Evolutionary conservation across 2,113 vertebrate species (phyloP).

Genomic region (Toxotes chatareus): DNA sequence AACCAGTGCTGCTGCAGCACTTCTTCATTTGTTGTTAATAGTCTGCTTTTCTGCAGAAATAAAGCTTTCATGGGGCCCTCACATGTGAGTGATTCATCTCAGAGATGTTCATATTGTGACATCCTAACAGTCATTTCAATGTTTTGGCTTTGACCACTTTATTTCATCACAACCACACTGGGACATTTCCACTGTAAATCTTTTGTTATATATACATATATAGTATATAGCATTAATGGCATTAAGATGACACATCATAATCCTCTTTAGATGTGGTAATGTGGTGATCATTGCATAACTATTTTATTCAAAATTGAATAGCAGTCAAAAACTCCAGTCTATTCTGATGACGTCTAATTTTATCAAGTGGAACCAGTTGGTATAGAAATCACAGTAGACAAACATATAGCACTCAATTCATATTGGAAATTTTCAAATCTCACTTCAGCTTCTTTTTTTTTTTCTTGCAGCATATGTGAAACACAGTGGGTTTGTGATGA

Average conservation of each 20-base stretch:
- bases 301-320: too few relatives aligned
- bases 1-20: neutral
- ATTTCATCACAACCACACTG: neutral
- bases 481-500: neutral
- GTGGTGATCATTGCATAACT: neutral
- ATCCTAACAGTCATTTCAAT: neutral
- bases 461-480: neutral
- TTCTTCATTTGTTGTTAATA: slow-evolving; percentile 12
- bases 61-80: neutral
- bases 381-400: neutral
- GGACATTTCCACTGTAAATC: neutral
- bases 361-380: too few relatives aligned
- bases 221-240: neutral
- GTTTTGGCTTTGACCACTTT: neutral
- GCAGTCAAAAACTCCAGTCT: neutral
- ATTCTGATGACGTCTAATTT: neutral
- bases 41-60: neutral
- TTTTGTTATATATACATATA: too few relatives aligned
- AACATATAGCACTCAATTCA: too few relatives aligned
- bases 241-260: neutral
- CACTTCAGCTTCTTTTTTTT: neutral
- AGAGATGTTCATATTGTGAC: slow-evolving; percentile 7
- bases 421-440: neutral
- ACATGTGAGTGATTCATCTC: neutral
- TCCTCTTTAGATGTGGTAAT: neutral